A percentile compares a stretch with the other conserved stretches of the same genome.
Conservation (phyloP, 2,888 invertebrate genomes). For the Netelia virgata region DNA sequence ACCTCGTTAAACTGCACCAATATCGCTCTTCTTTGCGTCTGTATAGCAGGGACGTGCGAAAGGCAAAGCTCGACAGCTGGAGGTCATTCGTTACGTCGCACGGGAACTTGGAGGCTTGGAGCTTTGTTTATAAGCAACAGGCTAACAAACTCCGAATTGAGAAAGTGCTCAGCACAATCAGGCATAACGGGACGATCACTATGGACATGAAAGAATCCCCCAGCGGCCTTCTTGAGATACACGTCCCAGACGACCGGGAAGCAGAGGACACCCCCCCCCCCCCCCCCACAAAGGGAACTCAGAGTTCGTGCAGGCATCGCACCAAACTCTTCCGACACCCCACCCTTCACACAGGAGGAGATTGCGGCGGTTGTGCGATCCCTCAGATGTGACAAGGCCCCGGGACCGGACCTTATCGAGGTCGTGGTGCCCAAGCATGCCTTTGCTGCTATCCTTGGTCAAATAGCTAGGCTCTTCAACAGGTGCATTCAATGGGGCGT, state of each 20-base stretch:
- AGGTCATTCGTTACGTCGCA: slow-evolving; percentile 59
- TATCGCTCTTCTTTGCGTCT: slow-evolving; percentile 43
- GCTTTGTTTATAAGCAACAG: slow-evolving; percentile 67
- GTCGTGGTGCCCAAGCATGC: too few species aligned
- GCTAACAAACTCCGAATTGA: slow-evolving; percentile 53
- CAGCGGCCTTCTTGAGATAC: slow-evolving; percentile 48
- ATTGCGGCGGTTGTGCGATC: too few species aligned
- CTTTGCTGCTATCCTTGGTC: too few species aligned
- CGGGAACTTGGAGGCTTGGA: slow-evolving; percentile 61
- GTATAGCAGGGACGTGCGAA: slow-evolving; percentile 41
- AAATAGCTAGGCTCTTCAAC: too few species aligned
- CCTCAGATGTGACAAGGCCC: too few species aligned
- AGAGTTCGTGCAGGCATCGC: slow-evolving; percentile 18
- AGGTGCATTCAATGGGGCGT: too few species aligned
- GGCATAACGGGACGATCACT: slow-evolving; percentile 29
- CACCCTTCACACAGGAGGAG: too few species aligned
- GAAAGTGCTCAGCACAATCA: slow-evolving; percentile 48
- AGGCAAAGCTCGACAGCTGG: slow-evolving; percentile 35
- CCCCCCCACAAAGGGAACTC: slow-evolving; percentile 37
- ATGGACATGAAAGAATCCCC: slow-evolving; percentile 48
- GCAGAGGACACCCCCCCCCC: slow-evolving; percentile 8
- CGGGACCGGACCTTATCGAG: too few species aligned
- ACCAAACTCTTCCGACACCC: slow-evolving; percentile 34
- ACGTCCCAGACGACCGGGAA: slow-evolving; percentile 64
- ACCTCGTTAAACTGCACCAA: neutral